These are phyloP conservation scores for Chrysopilus asiliformis DNA, from an alignment of 2,888 invertebrate species.

Conservation along the genomic window DNA sequence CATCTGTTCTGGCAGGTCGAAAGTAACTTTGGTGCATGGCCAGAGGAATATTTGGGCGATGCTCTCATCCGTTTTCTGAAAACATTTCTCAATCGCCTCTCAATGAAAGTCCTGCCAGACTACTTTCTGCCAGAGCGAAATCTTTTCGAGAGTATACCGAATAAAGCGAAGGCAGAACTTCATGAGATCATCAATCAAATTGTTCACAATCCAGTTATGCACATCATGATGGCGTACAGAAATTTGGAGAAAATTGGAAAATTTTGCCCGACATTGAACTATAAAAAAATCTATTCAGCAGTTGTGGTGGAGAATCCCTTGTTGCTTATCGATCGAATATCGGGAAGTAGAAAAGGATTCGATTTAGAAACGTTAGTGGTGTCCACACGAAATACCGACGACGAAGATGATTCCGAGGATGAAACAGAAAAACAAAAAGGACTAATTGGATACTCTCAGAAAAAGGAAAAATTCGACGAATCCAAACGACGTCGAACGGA, in stretches of 20 bases:
- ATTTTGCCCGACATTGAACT: slow-evolving; percentile 52
- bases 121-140: slow-evolving; percentile 63
- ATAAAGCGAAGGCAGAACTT: slow-evolving; percentile 46
- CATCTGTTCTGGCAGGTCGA: slow-evolving; percentile 70
- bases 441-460: slow-evolving; percentile 40
- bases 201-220: slow-evolving; percentile 56
- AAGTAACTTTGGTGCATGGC: slow-evolving; percentile 55
- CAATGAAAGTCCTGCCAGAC: slow-evolving; percentile 48
- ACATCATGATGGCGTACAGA: slow-evolving; percentile 52
- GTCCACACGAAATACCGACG: slow-evolving; percentile 7
- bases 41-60: slow-evolving; percentile 58
- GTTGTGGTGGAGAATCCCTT: slow-evolving; percentile 43
- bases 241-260: slow-evolving; percentile 49
- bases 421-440: slow-evolving; percentile 34
- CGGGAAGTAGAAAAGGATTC: slow-evolving; percentile 25
- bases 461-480: slow-evolving; percentile 38
- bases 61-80: slow-evolving; percentile 48
- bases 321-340: slow-evolving; percentile 36
- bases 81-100: slow-evolving; percentile 48
- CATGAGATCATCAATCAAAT: slow-evolving; percentile 55
- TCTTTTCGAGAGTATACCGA: slow-evolving; percentile 55
- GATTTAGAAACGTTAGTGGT: not conserved
- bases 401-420: slow-evolving; percentile 32
- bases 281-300: slow-evolving; percentile 40
- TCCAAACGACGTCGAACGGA: slow-evolving; percentile 40